phyloP scores from a whole-genome alignment of 2,888 invertebrate species.

The Thysanoteuthis rhombus region DNA sequence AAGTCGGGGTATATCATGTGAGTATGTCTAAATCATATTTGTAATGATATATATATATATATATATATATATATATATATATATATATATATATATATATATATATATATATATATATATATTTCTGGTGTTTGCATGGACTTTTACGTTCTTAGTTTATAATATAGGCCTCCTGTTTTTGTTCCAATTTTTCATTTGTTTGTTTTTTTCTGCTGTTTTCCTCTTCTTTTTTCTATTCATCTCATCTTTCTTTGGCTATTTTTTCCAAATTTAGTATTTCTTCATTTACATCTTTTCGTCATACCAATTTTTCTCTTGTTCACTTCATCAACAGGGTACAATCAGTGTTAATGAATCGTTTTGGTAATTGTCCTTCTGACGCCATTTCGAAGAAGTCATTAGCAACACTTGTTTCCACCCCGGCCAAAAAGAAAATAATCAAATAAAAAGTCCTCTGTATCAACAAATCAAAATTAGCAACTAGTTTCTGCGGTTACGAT shows the following conservation, averaged over 20 bases:
- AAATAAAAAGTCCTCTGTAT: not conserved
- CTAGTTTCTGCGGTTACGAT: not conserved
- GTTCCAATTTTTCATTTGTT: not conserved
- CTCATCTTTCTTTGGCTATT: not conserved
- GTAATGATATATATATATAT: too few relatives aligned
- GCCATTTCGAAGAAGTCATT: not conserved
- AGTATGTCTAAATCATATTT: too few relatives aligned
- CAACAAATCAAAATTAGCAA: not conserved
- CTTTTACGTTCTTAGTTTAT: not conserved
- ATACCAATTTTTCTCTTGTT: not conserved
- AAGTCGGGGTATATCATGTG: too few relatives aligned
- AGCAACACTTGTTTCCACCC: not conserved
- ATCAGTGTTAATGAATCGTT: conserved; percentile 12
- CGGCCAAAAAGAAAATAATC: not conserved
- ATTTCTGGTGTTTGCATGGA: not conserved
- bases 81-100: conserved; percentile 12
- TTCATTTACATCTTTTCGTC: not conserved
- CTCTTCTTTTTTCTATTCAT: not conserved
- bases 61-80: conserved; percentile 1
- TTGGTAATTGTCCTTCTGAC: not conserved
- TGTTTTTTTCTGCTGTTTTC: too few relatives aligned
- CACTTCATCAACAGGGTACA: not conserved
- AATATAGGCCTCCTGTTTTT: not conserved
- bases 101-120: not conserved
- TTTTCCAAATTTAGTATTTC: not conserved